Percentiles rank a stretch among this genome's conserved stretches.
Evolutionary conservation across 2,888 invertebrate genomes (phyloP).

Genomic region (Chalcis sispes): DNA sequence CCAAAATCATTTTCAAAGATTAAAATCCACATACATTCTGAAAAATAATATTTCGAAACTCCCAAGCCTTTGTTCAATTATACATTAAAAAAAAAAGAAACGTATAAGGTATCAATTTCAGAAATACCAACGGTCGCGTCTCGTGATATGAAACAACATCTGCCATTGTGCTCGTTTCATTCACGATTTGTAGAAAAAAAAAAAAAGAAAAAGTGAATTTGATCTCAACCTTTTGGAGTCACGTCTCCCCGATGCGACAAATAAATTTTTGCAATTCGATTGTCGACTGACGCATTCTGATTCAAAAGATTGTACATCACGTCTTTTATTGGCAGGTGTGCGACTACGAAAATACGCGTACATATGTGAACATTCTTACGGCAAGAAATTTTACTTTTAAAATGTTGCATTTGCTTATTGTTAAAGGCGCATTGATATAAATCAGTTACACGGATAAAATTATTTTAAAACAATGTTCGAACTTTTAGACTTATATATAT

Average conservation of each 20-base stretch:
- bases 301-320: neutral
- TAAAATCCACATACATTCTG: neutral
- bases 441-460: no score
- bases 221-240: constrained; percentile 44
- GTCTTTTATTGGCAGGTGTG: constrained; percentile 11
- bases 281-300: constrained; percentile 1
- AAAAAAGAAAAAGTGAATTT: constrained; percentile 33
- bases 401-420: no score
- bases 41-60: constrained; percentile 17
- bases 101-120: constrained; percentile 45
- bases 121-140: constrained; percentile 43
- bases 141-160: constrained; percentile 29
- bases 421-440: no score
- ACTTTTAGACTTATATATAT: no score
- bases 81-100: constrained; percentile 14
- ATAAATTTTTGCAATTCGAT: constrained; percentile 47
- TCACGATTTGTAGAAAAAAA: constrained; percentile 19
- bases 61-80: constrained; percentile 43
- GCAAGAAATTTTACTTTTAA: no score
- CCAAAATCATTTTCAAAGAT: neutral
- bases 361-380: neutral
- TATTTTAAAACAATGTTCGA: no score
- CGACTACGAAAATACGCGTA: neutral
- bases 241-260: neutral
- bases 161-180: constrained; percentile 44